phyloP scores from a whole-genome alignment of 2,797 vertebrate genomes.

The Semotilus atromaculatus region DNA sequence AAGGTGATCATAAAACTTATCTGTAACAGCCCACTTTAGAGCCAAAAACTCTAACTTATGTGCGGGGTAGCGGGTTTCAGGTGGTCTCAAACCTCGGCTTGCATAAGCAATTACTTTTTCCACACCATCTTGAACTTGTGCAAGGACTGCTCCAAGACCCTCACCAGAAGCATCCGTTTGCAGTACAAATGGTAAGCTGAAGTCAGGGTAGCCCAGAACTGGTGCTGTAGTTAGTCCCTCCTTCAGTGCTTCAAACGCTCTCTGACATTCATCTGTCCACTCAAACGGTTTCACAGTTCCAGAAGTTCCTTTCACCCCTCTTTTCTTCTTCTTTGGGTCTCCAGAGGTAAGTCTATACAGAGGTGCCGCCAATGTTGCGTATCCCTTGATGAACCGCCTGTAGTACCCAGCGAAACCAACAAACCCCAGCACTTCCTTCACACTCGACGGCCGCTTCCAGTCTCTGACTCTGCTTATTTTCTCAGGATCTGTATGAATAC shows the following conservation, averaged over 20 bases:
- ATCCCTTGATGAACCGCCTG: too few species aligned
- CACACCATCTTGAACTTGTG: slow-evolving; percentile 36
- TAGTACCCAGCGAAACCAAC: slow-evolving; percentile 50
- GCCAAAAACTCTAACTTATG: slow-evolving; percentile 51
- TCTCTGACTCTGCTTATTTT: slow-evolving; percentile 50
- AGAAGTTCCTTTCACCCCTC: not conserved
- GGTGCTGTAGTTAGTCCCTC: slow-evolving; percentile 34
- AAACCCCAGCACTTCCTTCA: not conserved
- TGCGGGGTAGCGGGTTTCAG: slow-evolving; percentile 49
- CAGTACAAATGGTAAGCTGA: slow-evolving; percentile 58
- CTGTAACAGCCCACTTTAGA: slow-evolving; percentile 44
- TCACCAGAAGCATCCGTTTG: slow-evolving; percentile 55
- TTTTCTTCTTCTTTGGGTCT: slow-evolving; percentile 58
- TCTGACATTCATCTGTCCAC: slow-evolving; percentile 49
- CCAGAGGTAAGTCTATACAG: slow-evolving; percentile 57
- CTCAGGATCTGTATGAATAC: slow-evolving; percentile 54
- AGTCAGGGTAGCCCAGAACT: slow-evolving; percentile 56
- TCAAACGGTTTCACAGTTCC: not conserved
- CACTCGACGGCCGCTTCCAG: slow-evolving; percentile 31
- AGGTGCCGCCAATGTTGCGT: too few species aligned
- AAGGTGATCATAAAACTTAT: slow-evolving; percentile 23
- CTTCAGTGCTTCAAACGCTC: slow-evolving; percentile 52
- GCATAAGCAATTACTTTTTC: slow-evolving; percentile 54
- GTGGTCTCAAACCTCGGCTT: slow-evolving; percentile 54
- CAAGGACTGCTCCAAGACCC: slow-evolving; percentile 55